These are phyloP conservation scores for Suillia variegata DNA, from an alignment of 2,888 invertebrate genomes.

Conservation along the genomic window DNA sequence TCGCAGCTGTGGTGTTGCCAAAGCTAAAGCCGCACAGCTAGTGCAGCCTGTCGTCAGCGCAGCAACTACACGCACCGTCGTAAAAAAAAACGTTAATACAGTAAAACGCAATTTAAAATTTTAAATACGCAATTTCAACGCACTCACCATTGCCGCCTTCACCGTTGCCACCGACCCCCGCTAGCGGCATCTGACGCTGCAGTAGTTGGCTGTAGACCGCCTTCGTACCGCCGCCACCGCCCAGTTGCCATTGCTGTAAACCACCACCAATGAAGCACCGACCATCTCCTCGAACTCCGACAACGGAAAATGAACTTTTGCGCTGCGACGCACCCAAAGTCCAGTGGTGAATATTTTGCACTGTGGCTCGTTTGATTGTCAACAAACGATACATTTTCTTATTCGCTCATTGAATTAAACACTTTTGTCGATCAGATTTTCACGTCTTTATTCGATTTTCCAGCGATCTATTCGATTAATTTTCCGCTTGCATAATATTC, in stretches of 20 bases:
- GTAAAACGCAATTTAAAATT: conserved; percentile 10
- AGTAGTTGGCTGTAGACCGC: conserved; percentile 24
- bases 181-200: conserved; percentile 36
- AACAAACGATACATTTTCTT: conserved; percentile 53
- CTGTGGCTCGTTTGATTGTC: conserved; percentile 40
- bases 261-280: conserved; percentile 35
- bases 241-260: neutral
- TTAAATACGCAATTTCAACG: neutral
- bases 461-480: conserved; percentile 1
- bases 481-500: neutral
- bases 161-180: neutral
- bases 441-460: neutral
- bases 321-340: conserved; percentile 30
- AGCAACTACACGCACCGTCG: too few species aligned
- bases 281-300: conserved; percentile 25
- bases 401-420: neutral
- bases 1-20: too few species aligned
- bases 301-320: neutral
- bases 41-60: neutral
- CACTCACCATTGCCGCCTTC: neutral
- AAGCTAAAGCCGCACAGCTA: conserved; percentile 7
- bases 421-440: neutral
- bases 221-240: neutral
- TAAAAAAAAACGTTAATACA: too few species aligned
- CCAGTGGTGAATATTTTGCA: conserved; percentile 36